Percentiles rank a stretch among this genome's conserved stretches.
phyloP scores from a whole-genome alignment of 2,888 invertebrate species.

The Gnatocerus cornutus region DNA sequence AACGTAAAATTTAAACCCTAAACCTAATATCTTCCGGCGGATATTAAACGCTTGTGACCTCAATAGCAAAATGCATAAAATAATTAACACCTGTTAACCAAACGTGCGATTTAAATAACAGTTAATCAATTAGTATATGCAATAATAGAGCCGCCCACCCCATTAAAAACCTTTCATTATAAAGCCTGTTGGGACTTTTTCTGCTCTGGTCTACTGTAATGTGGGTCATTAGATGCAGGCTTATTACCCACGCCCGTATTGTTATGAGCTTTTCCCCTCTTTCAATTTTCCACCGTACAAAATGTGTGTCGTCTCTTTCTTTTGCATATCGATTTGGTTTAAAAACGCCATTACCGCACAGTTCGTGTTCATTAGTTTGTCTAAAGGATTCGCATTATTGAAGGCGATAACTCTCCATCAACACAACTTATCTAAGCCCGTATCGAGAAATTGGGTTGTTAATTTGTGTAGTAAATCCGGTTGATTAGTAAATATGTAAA shows the following conservation, averaged over 20 bases:
- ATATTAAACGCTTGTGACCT: constrained; percentile 25
- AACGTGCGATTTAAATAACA: constrained; percentile 31
- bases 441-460: constrained; percentile 32
- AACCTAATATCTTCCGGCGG: background rate
- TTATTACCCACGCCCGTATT: constrained; percentile 58
- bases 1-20: background rate
- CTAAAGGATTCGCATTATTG: constrained; percentile 46
- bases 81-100: constrained; percentile 40
- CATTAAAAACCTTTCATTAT: constrained; percentile 8
- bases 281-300: constrained; percentile 57
- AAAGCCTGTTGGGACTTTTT: constrained; percentile 12
- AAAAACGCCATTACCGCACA: constrained; percentile 23
- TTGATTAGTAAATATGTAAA: constrained; percentile 33
- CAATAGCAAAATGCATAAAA: constrained; percentile 29
- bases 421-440: constrained; percentile 18
- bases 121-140: constrained; percentile 44
- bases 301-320: constrained; percentile 53
- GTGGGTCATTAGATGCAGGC: constrained; percentile 59
- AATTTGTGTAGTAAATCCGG: constrained; percentile 33
- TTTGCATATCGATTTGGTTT: constrained; percentile 35
- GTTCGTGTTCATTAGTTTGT: constrained; percentile 40
- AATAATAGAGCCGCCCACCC: constrained; percentile 24
- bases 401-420: constrained; percentile 44
- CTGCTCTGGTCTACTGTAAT: constrained; percentile 50
- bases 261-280: constrained; percentile 58